Base-by-base conservation (phyloP, 2,888 invertebrate genomes). In the Mesodorylaimus sp. region DNA sequence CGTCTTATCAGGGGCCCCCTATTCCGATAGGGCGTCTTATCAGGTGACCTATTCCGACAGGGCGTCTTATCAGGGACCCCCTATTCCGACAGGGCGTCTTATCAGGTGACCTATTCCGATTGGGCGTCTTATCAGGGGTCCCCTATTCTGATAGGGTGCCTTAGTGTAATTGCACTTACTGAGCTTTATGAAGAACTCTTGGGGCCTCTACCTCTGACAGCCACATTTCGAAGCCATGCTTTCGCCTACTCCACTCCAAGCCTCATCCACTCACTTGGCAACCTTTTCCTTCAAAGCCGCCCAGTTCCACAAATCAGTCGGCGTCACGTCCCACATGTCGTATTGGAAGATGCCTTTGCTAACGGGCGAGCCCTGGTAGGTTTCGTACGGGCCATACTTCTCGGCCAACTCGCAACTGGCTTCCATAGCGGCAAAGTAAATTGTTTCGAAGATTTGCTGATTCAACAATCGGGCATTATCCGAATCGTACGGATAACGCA, bases 391-490 rank as follows among this genome's bases (percentile, higher is more conserved):
- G 3, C 95, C 93, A 41, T 76, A 63, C 61, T 77, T 76, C 65
- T 83, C 77, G 1, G 95, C 88, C 52, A 95, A 69, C 68, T 95
- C 91, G 69, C 86, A 88, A 66, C 89, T 91, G 0, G 89, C 83
- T 69, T 95, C 91, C 53, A 97, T 70, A 0, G 95, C 88, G n/a
- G 83, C 88, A 69, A 82, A 89, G 67, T 99, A 97, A 56, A 97
- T 79, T 0, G 93, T 93, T 74, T 97, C 95, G 69, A 97, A 99
- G 58, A 99, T 91, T 66, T 89, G 81, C 58, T 79, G 81, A 70
- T 99, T 99, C 24, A 97, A 72, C 58, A 79, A 72, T 52, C 78
- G 75, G 0, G 95, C 89, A 62, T 82, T 76, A 48, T 79, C 77
- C 63, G 86, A 84, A 63, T 91, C 93, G 67, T 89, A 97, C 1